These are phyloP conservation scores for Leptinotarsa rubiginosa DNA, from an alignment of 2,888 invertebrate genomes.

Conservation along the genomic window DNA sequence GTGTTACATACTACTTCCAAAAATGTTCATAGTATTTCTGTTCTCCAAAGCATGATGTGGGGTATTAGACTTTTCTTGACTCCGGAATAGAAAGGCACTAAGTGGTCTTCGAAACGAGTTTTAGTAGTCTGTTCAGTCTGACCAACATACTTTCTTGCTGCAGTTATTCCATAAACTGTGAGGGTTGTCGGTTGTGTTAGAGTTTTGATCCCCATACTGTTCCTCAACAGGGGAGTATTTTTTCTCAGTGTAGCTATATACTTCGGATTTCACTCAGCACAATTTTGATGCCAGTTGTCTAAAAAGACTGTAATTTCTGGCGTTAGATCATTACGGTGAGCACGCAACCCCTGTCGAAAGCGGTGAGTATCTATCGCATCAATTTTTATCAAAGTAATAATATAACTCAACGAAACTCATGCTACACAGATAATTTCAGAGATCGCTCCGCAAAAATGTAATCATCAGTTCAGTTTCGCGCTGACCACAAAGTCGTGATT, in stretches of 20 bases:
- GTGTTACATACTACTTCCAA: no score
- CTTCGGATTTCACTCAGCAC: not conserved
- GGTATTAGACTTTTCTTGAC: no score
- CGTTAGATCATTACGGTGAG: conserved; percentile 12
- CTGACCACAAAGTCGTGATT: conserved; percentile 22
- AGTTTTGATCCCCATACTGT: not conserved
- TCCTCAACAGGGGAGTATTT: not conserved
- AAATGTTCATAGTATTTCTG: no score
- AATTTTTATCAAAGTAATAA: conserved; percentile 30
- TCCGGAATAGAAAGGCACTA: no score
- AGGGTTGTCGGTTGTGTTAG: no score
- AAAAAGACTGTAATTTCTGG: conserved; percentile 17
- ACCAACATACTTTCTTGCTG: no score
- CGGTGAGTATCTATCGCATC: conserved; percentile 10
- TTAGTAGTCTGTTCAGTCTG: no score
- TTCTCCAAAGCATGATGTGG: no score
- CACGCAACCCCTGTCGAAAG: conserved; percentile 23
- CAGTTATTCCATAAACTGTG: no score
- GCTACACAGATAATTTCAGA: conserved; percentile 25
- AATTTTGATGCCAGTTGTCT: conserved; percentile 14
- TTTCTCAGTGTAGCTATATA: not conserved
- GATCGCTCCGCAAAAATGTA: conserved; percentile 25
- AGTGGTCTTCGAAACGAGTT: no score
- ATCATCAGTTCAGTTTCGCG: conserved; percentile 24
- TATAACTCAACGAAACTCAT: conserved; percentile 15